These are phyloP conservation scores for Acanthornis magna DNA, from an alignment of 2,797 vertebrate genomes.

Conservation along the genomic window DNA sequence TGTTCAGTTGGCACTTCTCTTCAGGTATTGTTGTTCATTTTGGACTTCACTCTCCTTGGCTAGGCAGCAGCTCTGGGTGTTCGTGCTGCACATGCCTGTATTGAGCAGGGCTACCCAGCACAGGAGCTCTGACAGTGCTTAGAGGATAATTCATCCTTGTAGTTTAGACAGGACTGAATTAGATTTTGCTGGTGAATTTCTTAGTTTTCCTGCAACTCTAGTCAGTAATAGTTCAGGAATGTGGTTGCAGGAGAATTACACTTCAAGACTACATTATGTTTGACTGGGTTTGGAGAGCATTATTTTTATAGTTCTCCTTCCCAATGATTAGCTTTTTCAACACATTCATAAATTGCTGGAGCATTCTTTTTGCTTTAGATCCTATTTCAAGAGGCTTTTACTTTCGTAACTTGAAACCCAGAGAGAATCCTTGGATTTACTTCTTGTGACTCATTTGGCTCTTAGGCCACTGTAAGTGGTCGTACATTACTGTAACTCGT, in stretches of 20 bases:
- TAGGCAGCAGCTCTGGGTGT: neutral
- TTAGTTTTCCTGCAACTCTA: neutral
- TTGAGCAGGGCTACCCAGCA: neutral
- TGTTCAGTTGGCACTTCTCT: constrained; percentile 87
- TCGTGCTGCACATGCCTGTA: neutral
- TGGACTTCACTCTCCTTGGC: neutral
- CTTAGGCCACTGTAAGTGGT: neutral
- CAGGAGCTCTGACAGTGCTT: neutral
- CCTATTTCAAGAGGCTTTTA: neutral
- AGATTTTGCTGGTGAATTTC: neutral
- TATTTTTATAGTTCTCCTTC: neutral
- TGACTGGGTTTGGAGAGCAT: neutral
- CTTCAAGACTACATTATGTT: neutral
- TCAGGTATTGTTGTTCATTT: constrained; percentile 76
- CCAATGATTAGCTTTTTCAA: neutral
- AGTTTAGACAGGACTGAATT: neutral
- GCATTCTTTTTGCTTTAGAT: neutral
- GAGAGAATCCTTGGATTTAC: neutral
- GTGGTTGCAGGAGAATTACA: neutral
- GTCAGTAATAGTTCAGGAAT: neutral
- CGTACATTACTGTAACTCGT: neutral
- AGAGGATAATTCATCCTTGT: neutral
- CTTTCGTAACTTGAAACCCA: constrained; percentile 3
- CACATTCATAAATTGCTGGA: neutral
- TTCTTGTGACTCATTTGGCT: constrained; percentile 7